Evolutionary conservation across 1,140 invertebrate genomes (phyloP).

Genomic region (Lasaia peninsularis): DNA sequence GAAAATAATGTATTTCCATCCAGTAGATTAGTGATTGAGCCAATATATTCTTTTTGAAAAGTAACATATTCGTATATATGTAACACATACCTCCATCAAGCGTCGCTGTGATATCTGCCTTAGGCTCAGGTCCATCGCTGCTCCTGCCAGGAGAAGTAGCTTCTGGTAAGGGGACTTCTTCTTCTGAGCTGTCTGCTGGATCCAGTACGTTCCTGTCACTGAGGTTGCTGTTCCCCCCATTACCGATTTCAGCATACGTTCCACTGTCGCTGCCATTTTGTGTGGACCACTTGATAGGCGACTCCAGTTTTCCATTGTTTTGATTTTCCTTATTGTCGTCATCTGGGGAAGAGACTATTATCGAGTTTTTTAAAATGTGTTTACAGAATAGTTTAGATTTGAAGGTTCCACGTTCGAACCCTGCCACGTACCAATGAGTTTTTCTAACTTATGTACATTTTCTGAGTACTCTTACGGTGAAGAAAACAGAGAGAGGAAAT

Average conservation of each 20-base stretch:
- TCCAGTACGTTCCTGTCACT: slow-evolving; percentile 62
- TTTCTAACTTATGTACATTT: too few relatives aligned
- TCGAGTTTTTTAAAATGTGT: too few relatives aligned
- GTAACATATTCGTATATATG: too few relatives aligned
- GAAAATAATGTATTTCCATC: too few relatives aligned
- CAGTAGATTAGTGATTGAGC: too few relatives aligned
- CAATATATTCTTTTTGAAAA: too few relatives aligned
- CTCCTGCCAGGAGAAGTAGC: slow-evolving; percentile 64
- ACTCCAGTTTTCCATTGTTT: slow-evolving; percentile 65
- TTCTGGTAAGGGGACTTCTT: slow-evolving; percentile 63
- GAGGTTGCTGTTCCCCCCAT: slow-evolving; percentile 48
- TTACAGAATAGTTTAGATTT: too few relatives aligned
- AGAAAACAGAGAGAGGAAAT: too few relatives aligned
- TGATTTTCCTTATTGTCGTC: slow-evolving; percentile 73
- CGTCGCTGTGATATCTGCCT: slow-evolving; percentile 61
- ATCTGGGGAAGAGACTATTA: slow-evolving; percentile 41
- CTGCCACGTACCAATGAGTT: too few relatives aligned
- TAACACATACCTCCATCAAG: slow-evolving; percentile 55
- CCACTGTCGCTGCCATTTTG: slow-evolving; percentile 70
- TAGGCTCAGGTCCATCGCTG: slow-evolving; percentile 66
- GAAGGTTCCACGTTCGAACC: too few relatives aligned
- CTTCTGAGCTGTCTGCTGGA: slow-evolving; percentile 67
- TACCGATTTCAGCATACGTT: slow-evolving; percentile 66
- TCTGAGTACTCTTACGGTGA: too few relatives aligned
- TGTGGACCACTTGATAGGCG: slow-evolving; percentile 61